These are phyloP conservation scores for Eledone cirrhosa DNA, from an alignment of 2,888 invertebrate genomes.

Conservation along the genomic window DNA sequence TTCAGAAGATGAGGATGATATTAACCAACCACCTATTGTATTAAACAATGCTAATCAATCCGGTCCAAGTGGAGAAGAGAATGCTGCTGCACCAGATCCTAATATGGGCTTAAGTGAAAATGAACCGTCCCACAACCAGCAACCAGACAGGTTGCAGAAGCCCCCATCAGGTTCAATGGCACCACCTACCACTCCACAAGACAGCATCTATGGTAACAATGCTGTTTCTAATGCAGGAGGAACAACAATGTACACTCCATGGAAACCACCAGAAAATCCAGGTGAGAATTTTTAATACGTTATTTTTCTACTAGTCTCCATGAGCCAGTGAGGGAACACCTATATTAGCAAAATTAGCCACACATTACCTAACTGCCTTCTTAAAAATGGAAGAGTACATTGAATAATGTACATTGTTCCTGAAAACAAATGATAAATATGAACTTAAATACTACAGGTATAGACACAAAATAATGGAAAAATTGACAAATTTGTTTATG, in stretches of 20 bases:
- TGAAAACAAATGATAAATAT: no score
- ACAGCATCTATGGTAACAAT: constrained; percentile 11
- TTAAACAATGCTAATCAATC: constrained; percentile 1
- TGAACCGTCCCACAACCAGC: constrained; percentile 34
- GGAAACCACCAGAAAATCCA: constrained; percentile 53
- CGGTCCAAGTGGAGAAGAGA: neutral
- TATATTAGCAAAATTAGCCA: no score
- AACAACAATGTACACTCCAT: constrained; percentile 35
- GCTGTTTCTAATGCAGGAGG: constrained; percentile 3
- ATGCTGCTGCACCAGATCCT: no score
- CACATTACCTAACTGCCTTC: no score
- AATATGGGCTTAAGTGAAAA: constrained; percentile 10
- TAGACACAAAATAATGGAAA: no score
- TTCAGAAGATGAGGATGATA: no score
- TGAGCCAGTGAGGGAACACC: no score
- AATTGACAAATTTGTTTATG: no score
- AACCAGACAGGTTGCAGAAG: constrained; percentile 36
- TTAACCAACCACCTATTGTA: neutral
- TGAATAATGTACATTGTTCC: no score
- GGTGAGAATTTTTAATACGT: constrained; percentile 36
- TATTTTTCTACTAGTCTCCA: no score
- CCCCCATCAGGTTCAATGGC: constrained; percentile 40
- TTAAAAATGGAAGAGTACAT: no score
- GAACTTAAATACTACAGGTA: no score
- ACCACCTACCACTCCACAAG: constrained; percentile 42